These are phyloP conservation scores for Phyllostomus discolor DNA, from an alignment of 2,113 vertebrate genomes.

Conservation along the genomic window DNA sequence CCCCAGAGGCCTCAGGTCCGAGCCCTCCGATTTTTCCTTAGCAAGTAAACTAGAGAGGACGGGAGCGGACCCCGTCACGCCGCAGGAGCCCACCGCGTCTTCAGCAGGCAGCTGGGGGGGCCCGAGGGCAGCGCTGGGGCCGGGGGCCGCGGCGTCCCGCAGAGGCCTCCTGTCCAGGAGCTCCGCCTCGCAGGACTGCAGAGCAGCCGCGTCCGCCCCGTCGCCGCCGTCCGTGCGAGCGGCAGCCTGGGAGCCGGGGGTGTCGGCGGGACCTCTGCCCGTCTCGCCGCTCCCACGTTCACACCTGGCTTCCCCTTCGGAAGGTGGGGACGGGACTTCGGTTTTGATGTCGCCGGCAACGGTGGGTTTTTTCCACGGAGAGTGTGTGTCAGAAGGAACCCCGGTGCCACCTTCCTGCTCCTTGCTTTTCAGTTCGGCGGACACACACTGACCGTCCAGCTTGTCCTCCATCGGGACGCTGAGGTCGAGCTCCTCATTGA, in stretches of 20 bases:
- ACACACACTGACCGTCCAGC: constrained; percentile 77
- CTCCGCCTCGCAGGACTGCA: constrained; percentile 58
- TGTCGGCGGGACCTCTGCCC: constrained; percentile 33
- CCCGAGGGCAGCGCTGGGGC: constrained; percentile 67
- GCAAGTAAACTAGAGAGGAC: constrained; percentile 91
- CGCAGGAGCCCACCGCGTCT: constrained; percentile 75
- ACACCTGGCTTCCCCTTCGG: constrained; percentile 77
- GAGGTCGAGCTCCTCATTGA: constrained; percentile 95
- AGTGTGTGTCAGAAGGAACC: constrained; percentile 59
- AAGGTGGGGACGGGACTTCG: constrained; percentile 78
- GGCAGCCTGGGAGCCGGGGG: constrained; percentile 73
- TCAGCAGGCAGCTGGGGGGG: constrained; percentile 70
- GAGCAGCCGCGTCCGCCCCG: constrained; percentile 56
- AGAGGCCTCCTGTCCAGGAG: constrained; percentile 62
- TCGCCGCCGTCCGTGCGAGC: constrained; percentile 75
- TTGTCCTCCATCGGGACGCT: constrained; percentile 89
- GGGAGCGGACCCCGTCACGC: constrained; percentile 80
- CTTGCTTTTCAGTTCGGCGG: constrained; percentile 75
- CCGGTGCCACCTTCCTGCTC: constrained; percentile 73
- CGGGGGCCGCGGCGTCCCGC: constrained; percentile 72
- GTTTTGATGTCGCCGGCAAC: constrained; percentile 78
- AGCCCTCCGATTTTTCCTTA: constrained; percentile 84
- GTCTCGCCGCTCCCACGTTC: constrained; percentile 76
- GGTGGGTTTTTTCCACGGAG: constrained; percentile 76
- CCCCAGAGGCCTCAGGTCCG: constrained; percentile 80